Evolutionary conservation across 2,888 invertebrate species (phyloP).

Genomic region (Xestoiulus laeticollis): DNA sequence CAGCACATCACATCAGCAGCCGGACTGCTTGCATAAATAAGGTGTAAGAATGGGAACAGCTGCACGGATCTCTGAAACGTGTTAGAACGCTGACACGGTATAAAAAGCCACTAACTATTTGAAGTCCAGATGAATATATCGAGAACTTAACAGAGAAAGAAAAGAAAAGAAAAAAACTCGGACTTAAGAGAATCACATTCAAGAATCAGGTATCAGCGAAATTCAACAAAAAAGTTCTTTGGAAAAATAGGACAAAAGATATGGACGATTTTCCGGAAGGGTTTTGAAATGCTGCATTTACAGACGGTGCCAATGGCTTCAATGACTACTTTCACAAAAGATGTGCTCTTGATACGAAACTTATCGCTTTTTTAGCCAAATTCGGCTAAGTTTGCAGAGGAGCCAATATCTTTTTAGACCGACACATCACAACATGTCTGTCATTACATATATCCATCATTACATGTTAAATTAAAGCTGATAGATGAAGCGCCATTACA

Average conservation of each 20-base stretch:
- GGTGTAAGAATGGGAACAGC: constrained; percentile 12
- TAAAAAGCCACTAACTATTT: not conserved
- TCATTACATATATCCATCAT: too few species aligned
- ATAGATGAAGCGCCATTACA: too few species aligned
- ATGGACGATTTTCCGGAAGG: not conserved
- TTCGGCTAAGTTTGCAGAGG: too few species aligned
- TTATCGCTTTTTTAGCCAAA: too few species aligned
- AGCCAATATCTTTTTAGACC: too few species aligned
- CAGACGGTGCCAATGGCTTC: not conserved
- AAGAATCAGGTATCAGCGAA: not conserved
- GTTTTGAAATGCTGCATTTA: not conserved
- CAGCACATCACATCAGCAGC: not conserved
- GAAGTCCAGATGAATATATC: not conserved
- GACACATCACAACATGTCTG: too few species aligned
- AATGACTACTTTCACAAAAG: not conserved
- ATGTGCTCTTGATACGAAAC: too few species aligned
- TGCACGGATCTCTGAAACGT: not conserved
- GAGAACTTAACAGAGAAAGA: not conserved
- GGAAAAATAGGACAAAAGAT: not conserved
- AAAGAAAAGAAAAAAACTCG: not conserved
- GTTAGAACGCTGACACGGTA: constrained; percentile 4
- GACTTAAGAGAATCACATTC: not conserved
- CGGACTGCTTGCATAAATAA: constrained; percentile 26
- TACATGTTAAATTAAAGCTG: too few species aligned
- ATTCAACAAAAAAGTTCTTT: not conserved